phyloP scores from a whole-genome alignment of 2,113 vertebrate genomes.

The Zosterops pallidus region DNA sequence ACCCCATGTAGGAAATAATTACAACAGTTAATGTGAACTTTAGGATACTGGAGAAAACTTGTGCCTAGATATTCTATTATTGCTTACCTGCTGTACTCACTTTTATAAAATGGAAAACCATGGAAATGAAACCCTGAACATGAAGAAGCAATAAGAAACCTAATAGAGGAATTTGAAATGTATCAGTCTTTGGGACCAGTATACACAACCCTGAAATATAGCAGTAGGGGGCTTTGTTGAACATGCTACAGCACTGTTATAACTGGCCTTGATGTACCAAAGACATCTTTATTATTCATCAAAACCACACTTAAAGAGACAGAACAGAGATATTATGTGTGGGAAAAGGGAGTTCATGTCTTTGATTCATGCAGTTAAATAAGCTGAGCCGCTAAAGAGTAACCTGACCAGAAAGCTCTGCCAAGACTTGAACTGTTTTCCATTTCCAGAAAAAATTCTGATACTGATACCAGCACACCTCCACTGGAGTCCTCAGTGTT shows the following conservation, averaged over 20 bases:
- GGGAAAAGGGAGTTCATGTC: not conserved
- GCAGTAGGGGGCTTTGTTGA: not conserved
- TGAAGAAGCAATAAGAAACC: not conserved
- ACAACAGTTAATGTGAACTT: not conserved
- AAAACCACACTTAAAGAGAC: not conserved
- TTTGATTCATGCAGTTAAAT: not conserved
- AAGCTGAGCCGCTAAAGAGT: not conserved
- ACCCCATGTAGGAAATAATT: not conserved
- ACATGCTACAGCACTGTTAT: not conserved
- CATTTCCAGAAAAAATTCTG: not conserved
- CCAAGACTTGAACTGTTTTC: not conserved
- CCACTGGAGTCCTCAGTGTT: not conserved
- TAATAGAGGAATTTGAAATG: not conserved
- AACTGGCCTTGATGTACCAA: not conserved
- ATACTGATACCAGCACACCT: not conserved
- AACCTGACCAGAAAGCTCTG: not conserved
- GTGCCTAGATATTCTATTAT: not conserved
- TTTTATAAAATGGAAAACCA: fast-evolving
- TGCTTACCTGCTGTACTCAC: not conserved
- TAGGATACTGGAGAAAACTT: not conserved
- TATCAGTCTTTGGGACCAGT: not conserved
- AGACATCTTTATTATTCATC: not conserved
- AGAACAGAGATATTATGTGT: not conserved
- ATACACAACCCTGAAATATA: not conserved
- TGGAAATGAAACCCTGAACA: not conserved